These are phyloP conservation scores for Heteromyza rotundicornis DNA, from an alignment of 2,888 invertebrate genomes.

Conservation along the genomic window DNA sequence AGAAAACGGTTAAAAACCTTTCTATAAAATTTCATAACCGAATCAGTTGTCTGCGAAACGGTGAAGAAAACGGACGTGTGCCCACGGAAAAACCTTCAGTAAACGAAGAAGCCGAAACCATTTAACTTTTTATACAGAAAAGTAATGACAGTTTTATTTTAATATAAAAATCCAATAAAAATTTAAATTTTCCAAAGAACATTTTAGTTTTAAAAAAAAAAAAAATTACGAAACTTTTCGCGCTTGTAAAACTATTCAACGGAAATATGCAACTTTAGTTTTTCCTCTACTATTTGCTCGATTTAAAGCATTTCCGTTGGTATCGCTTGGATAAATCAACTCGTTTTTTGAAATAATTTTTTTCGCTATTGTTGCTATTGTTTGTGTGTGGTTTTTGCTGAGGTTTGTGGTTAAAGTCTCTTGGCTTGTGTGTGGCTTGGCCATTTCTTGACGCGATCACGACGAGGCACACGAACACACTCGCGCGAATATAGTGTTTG, in stretches of 20 bases:
- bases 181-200: too few relatives aligned
- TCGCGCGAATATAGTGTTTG: not conserved
- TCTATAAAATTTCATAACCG: constrained; percentile 53
- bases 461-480: constrained; percentile 1
- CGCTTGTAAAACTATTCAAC: constrained; percentile 2
- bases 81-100: constrained; percentile 47
- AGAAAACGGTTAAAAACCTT: constrained; percentile 47
- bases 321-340: not conserved
- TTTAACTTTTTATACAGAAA: too few relatives aligned
- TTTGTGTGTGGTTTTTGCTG: constrained; percentile 1
- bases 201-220: too few relatives aligned
- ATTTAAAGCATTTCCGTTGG: not conserved
- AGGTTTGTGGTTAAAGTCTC: too few relatives aligned
- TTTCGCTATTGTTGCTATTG: not conserved
- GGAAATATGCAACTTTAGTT: constrained; percentile 14
- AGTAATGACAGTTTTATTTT: too few relatives aligned
- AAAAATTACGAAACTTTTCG: too few relatives aligned
- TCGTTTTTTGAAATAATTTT: not conserved
- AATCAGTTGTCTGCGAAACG: constrained; percentile 58
- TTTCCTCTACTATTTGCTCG: too few relatives aligned
- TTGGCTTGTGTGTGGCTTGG: too few relatives aligned
- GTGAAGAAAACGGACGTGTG: constrained; percentile 54
- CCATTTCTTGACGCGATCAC: constrained; percentile 11
- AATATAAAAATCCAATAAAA: too few relatives aligned
- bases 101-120: too few relatives aligned